A percentile compares a stretch with the other conserved stretches of the same genome.
Conservation (phyloP, 2,113 vertebrate species). For the Telmatochromis bifrenatus region DNA sequence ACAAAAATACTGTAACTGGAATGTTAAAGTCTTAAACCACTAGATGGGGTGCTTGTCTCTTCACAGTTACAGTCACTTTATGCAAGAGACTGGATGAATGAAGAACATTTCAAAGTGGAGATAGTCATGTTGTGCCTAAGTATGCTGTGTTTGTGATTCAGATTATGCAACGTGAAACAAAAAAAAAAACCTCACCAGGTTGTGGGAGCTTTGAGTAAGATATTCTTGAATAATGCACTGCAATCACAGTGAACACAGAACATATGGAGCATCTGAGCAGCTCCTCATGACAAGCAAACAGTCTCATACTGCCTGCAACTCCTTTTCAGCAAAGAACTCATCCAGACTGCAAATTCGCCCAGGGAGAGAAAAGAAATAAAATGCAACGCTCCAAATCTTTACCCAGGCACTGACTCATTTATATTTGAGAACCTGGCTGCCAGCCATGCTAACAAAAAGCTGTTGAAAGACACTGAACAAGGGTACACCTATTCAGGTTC, state of each 20-base stretch:
- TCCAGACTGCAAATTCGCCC: constrained; percentile 30
- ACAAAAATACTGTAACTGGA: background rate
- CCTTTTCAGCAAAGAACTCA: constrained; percentile 30
- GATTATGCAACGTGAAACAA: constrained; percentile 2
- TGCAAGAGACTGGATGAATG: constrained; percentile 1
- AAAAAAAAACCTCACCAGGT: background rate
- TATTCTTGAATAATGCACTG: constrained; percentile 19
- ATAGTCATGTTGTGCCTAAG: background rate
- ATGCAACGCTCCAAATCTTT: constrained; percentile 26
- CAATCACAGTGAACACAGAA: background rate
- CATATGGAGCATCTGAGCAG: constrained; percentile 5
- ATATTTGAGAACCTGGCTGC: constrained; percentile 39
- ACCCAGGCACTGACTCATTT: constrained; percentile 42
- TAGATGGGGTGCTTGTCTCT: constrained; percentile 65
- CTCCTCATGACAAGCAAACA: constrained; percentile 23
- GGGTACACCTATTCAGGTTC: constrained; percentile 14
- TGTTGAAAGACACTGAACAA: constrained; percentile 27
- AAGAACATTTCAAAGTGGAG: background rate
- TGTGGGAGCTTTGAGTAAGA: background rate
- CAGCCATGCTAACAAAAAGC: constrained; percentile 36
- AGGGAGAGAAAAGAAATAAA: constrained; percentile 27
- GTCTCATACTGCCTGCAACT: background rate
- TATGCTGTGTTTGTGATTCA: background rate
- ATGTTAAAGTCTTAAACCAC: constrained; percentile 34
- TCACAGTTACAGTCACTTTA: background rate